Base-by-base conservation (phyloP, 2,888 invertebrate genomes). In the Neoascia interrupta region DNA sequence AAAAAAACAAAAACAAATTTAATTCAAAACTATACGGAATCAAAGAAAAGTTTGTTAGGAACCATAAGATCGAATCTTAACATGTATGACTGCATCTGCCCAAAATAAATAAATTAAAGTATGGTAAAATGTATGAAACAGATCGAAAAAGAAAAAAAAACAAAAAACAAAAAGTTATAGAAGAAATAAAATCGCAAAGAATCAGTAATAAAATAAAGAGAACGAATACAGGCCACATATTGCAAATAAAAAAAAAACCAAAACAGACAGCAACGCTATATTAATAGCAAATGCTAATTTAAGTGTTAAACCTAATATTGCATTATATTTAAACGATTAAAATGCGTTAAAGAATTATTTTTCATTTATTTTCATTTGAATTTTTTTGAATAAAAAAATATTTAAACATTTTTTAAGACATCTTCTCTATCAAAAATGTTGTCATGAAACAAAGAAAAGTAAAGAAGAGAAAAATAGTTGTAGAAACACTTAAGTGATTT, bases 31-130 rank as follows among this genome's bases (percentile, higher is more conserved):
- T 37, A 43, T 56, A 68, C 21, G 64, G 58, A 70, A 63, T 63
- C 63, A 60, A 66, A 64, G 54, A 75, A 66, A 72, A 49, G 61
- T 81, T 72, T 81, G 75, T 81, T 75, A 81, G 68, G 70, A 75
- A 81, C 56, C 36, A 75, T 56, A 83, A 82, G 81, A 82, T 81
- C 82, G 82, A 83, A 82, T 83, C 83, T 82, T 83, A 82, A 82
- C 83, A 82, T 82, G 72, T 81, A 82, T 82, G 82, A 82, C 83
- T 83, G 83, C 83, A 83, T 81, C 83, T 83, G 83, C 83, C 83
- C 83, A 81, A 83, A 76, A 60, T 68, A 63, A 63, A 54, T 49
- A 74, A 69, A 64, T 61, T 39, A 34, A 61, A 64, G 47, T 51
- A 49, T 49, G 41, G 58, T 28, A 49, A 43, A 64, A 60, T 39